Conservation (phyloP, 2,888 invertebrate genomes). For the Matsumyia berberina region DNA sequence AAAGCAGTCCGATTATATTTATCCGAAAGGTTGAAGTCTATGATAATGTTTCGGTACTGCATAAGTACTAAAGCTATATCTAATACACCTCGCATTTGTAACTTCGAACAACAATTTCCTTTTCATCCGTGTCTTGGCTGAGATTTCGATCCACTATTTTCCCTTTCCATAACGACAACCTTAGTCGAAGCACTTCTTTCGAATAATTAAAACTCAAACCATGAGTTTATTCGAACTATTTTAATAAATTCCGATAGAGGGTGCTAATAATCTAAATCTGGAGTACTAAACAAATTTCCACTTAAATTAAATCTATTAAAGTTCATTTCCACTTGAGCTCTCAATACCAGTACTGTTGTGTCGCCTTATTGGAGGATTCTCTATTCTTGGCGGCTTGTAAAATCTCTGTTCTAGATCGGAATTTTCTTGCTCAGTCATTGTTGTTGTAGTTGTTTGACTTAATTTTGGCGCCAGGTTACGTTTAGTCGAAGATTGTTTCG, state of each 20-base stretch:
- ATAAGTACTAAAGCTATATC: too few species aligned
- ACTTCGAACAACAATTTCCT: too few species aligned
- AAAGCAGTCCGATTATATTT: too few species aligned
- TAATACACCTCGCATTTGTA: too few species aligned
- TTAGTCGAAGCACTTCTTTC: not conserved
- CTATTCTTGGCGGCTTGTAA: constrained; percentile 1
- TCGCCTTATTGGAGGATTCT: constrained; percentile 10
- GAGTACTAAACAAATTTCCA: not conserved
- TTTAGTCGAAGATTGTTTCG: constrained; percentile 29
- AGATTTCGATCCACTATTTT: too few species aligned
- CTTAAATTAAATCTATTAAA: constrained; percentile 28
- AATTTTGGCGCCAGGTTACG: constrained; percentile 12
- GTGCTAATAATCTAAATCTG: not conserved
- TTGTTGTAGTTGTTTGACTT: constrained; percentile 33
- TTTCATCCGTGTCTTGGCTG: too few species aligned
- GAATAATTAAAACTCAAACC: constrained; percentile 7
- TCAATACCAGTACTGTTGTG: constrained; percentile 19
- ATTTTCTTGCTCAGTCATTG: constrained; percentile 37
- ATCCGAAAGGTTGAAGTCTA: too few species aligned
- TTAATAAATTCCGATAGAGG: constrained; percentile 3
- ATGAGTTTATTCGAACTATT: not conserved
- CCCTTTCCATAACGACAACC: too few species aligned
- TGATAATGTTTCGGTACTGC: too few species aligned
- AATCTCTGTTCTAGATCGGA: constrained; percentile 50
- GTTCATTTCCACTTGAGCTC: constrained; percentile 40